Evolutionary conservation across 2,797 vertebrate genomes (phyloP).

Genomic region (Acrossocheilus fasciatus): DNA sequence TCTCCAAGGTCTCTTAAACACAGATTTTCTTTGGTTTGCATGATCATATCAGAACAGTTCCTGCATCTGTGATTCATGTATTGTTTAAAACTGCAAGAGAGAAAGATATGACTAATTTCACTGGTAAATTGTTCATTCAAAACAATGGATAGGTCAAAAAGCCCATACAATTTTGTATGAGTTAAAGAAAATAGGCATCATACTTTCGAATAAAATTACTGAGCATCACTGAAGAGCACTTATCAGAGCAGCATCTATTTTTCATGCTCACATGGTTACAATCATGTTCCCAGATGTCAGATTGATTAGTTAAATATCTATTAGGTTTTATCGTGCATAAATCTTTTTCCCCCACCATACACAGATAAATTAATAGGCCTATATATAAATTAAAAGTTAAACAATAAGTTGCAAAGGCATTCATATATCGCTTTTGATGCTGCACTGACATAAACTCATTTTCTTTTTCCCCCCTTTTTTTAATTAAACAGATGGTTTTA

Average conservation of each 20-base stretch:
- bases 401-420: conserved; percentile 43
- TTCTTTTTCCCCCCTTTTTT: conserved; percentile 55
- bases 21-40: background rate
- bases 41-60: background rate
- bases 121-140: conserved; percentile 1
- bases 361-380: conserved; percentile 36
- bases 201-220: background rate
- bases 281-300: conserved; percentile 55
- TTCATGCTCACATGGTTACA: conserved; percentile 55
- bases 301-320: conserved; percentile 50
- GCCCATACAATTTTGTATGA: background rate
- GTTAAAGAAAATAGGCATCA: background rate
- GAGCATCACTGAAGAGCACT: conserved; percentile 20
- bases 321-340: conserved; percentile 35
- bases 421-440: conserved; percentile 57
- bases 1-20: conserved; percentile 20
- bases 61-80: background rate
- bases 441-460: conserved; percentile 66
- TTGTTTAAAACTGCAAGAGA: background rate
- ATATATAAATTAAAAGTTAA: conserved; percentile 65
- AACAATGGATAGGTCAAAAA: background rate
- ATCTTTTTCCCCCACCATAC: background rate
- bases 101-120: background rate
- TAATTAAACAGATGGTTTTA: conserved; percentile 81
- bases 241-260: conserved; percentile 49